These are phyloP conservation scores for Halocynthia roretzi DNA, from an alignment of 23 tunicate genomes.

Conservation along the genomic window DNA sequence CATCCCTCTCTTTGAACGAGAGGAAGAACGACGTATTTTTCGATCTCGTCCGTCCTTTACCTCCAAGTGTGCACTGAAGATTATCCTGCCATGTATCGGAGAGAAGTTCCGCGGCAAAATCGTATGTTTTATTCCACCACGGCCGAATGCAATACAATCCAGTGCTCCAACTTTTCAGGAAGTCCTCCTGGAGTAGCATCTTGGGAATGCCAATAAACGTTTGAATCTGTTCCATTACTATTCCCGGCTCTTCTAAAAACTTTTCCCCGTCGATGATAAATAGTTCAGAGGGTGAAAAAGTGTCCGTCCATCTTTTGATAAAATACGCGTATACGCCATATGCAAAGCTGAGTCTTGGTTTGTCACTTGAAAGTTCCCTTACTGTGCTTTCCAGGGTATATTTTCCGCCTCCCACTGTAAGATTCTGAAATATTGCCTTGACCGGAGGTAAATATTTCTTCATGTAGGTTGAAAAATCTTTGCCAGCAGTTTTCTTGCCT, in stretches of 20 bases:
- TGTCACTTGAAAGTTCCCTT: not conserved
- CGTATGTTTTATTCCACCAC: constrained; percentile 23
- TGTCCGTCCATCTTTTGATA: constrained; percentile 12
- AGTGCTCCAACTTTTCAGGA: not conserved
- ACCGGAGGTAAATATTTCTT: not conserved
- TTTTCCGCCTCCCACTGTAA: not conserved
- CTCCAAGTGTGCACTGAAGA: not conserved
- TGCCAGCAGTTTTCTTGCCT: too few relatives aligned
- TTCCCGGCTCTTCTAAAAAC: constrained; percentile 10
- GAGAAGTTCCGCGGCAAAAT: constrained; percentile 2
- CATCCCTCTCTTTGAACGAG: not conserved
- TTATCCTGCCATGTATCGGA: constrained; percentile 2
- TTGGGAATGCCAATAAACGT: constrained; percentile 11
- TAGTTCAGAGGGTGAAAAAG: not conserved
- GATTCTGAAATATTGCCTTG: not conserved
- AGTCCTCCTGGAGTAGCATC: not conserved
- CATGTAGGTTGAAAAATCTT: not conserved
- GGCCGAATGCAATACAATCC: constrained; percentile 23
- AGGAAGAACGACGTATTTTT: not conserved
- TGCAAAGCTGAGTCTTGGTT: constrained; percentile 11
- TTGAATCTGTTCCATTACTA: constrained; percentile 7
- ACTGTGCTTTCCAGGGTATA: not conserved
- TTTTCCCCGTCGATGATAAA: constrained; percentile 12
- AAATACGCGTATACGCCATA: constrained; percentile 20
- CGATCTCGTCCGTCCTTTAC: constrained; percentile 11